Conservation (phyloP, 2,797 vertebrate species). For the Macropodus opercularis region DNA sequence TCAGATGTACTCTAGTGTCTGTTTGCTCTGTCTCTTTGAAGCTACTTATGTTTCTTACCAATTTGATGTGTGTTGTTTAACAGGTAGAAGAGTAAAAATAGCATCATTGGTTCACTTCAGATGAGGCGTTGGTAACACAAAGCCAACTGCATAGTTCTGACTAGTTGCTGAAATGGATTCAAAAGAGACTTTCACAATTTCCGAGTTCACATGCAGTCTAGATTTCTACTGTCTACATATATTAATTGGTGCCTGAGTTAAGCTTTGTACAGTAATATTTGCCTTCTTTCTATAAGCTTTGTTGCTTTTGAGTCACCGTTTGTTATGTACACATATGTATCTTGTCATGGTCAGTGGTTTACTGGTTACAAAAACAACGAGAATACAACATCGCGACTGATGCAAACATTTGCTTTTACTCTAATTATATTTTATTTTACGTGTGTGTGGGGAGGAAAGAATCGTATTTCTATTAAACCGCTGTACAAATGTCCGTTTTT, state of each 20-base stretch:
- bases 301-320: constrained; percentile 12
- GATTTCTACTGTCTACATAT: constrained; percentile 51
- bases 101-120: neutral
- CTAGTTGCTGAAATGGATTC: constrained; percentile 18
- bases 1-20: neutral
- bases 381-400: constrained; percentile 1
- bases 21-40: neutral
- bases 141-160: constrained; percentile 9
- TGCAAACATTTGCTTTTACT: neutral
- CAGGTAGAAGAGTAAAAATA: constrained; percentile 2
- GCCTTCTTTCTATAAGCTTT: constrained; percentile 11
- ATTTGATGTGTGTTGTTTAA: constrained; percentile 26
- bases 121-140: constrained; percentile 10
- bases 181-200: constrained; percentile 21
- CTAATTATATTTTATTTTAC: neutral
- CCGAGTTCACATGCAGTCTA: neutral
- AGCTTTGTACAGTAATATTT: constrained; percentile 21
- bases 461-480: no score
- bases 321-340: constrained; percentile 8
- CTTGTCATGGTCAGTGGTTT: constrained; percentile 1
- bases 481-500: no score
- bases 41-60: constrained; percentile 15
- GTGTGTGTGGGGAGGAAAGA: no score
- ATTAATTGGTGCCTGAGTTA: constrained; percentile 53
- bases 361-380: constrained; percentile 4